Evolutionary conservation across 2,113 vertebrate species (phyloP).

Genomic region (Otocyon megalotis): DNA sequence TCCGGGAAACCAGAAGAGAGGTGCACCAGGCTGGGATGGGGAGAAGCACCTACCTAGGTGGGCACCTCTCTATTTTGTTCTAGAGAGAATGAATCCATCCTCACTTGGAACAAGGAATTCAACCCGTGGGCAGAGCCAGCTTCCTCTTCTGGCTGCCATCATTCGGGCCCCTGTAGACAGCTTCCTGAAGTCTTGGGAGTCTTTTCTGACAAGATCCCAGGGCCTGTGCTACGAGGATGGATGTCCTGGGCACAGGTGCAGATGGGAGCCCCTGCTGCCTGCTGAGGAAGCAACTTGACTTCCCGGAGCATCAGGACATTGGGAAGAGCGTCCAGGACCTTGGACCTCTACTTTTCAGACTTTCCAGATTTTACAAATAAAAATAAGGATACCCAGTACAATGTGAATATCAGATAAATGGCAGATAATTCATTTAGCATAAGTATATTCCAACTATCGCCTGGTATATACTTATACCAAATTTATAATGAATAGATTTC

Average conservation of each 20-base stretch:
- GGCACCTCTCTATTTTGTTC: neutral
- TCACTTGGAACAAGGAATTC: neutral
- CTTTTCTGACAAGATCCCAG: neutral
- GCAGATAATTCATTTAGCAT: too few relatives aligned
- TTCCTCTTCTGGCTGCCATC: neutral
- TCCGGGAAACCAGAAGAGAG: neutral
- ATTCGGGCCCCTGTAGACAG: neutral
- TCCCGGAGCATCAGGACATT: neutral
- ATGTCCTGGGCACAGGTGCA: neutral
- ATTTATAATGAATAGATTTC: neutral
- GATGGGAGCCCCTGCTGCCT: neutral
- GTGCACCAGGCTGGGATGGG: neutral
- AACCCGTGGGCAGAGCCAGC: neutral
- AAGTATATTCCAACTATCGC: neutral
- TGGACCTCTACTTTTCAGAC: neutral
- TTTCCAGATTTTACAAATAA: neutral
- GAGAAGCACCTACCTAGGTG: too few relatives aligned
- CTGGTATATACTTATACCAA: neutral
- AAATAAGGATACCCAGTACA: neutral
- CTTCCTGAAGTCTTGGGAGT: neutral
- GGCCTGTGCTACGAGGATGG: fast-evolving
- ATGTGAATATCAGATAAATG: neutral
- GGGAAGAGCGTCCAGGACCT: too few relatives aligned
- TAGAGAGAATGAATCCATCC: neutral
- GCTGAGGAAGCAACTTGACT: fast-evolving